phyloP scores from a whole-genome alignment of 2,113 vertebrate genomes.

The Emberiza fucata region DNA sequence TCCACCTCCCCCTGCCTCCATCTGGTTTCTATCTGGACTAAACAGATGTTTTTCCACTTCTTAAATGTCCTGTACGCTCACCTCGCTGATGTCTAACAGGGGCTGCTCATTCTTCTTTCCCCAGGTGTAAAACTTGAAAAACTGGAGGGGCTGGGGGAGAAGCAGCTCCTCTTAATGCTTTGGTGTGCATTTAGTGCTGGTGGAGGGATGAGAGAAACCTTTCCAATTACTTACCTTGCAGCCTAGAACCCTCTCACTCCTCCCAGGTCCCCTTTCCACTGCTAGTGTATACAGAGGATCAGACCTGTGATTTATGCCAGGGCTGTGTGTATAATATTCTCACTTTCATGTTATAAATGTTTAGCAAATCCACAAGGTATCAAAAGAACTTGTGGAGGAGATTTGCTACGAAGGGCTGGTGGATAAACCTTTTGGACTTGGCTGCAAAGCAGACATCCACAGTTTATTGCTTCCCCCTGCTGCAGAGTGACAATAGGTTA shows the following conservation, averaged over 20 bases:
- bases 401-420: not conserved
- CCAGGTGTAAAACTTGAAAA: constrained; percentile 63
- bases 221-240: constrained; percentile 7
- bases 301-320: constrained; percentile 43
- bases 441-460: constrained; percentile 51
- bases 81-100: constrained; percentile 57
- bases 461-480: constrained; percentile 40
- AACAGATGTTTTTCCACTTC: constrained; percentile 78
- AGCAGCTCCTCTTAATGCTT: not conserved
- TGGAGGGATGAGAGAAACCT: not conserved
- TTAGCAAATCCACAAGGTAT: constrained; percentile 62
- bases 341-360: constrained; percentile 53
- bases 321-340: constrained; percentile 34
- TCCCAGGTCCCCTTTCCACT: not conserved
- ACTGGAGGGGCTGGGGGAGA: not conserved
- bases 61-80: constrained; percentile 62
- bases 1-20: constrained; percentile 39
- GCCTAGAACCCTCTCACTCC: constrained; percentile 19
- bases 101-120: constrained; percentile 55
- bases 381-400: constrained; percentile 18
- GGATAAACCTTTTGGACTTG: not conserved
- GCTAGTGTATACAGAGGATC: constrained; percentile 14
- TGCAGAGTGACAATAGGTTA: constrained; percentile 44
- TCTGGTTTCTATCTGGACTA: constrained; percentile 75
- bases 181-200: not conserved